phyloP scores from a whole-genome alignment of 2,797 vertebrate species.

The Natrix natrix region DNA sequence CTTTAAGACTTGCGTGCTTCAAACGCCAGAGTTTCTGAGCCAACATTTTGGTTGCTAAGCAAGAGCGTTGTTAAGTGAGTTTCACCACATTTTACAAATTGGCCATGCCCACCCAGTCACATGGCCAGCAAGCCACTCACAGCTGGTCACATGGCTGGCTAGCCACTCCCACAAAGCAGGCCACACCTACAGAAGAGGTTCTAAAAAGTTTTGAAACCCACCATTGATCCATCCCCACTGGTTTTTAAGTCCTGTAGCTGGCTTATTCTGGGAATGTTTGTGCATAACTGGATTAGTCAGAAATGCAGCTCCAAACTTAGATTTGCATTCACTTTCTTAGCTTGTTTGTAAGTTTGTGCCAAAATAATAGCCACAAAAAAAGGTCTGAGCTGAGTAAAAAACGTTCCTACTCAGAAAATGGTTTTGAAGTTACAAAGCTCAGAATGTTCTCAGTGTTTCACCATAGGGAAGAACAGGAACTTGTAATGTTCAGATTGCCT shows the following conservation, averaged over 20 bases:
- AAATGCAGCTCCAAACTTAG: not conserved
- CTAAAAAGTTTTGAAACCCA: too few relatives aligned
- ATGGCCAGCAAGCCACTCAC: too few relatives aligned
- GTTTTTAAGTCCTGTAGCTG: not conserved
- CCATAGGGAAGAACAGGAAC: not conserved
- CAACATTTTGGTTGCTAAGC: too few relatives aligned
- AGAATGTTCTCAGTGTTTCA: not conserved
- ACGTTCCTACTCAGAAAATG: not conserved
- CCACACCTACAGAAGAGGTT: too few relatives aligned
- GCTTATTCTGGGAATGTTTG: not conserved
- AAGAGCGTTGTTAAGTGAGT: too few relatives aligned
- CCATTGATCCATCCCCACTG: not conserved
- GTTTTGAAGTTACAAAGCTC: not conserved
- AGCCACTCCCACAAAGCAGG: too few relatives aligned
- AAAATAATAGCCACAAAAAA: not conserved
- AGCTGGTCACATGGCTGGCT: too few relatives aligned
- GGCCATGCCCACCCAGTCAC: too few relatives aligned
- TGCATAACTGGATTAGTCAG: not conserved
- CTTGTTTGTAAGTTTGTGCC: not conserved
- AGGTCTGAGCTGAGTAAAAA: not conserved
- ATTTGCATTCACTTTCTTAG: not conserved
- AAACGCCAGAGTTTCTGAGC: too few relatives aligned
- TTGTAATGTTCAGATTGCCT: not conserved
- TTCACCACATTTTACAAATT: too few relatives aligned
- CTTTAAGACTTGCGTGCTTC: too few relatives aligned